Percentiles rank a stretch among this genome's conserved stretches.
These are phyloP conservation scores for Enhydra lutris DNA, from an alignment of 2,113 vertebrate species.

Conservation along the genomic window DNA sequence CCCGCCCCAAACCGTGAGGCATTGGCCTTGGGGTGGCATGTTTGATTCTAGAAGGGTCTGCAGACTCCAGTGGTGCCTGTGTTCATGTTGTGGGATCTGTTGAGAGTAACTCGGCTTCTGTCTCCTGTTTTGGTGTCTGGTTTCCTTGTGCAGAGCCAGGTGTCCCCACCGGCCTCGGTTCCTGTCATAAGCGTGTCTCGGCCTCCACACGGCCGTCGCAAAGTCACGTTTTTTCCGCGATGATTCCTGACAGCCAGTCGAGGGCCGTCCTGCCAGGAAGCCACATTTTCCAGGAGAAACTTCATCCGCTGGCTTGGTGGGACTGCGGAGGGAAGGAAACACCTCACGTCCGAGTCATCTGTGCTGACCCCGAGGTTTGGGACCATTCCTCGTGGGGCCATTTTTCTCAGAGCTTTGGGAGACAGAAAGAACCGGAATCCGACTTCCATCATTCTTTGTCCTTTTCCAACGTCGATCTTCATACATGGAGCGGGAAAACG, in stretches of 20 bases:
- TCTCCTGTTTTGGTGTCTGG: not conserved
- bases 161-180: not conserved
- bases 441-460: not conserved
- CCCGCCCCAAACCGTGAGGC: no score
- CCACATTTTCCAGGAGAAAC: no score
- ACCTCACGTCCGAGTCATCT: accelerated
- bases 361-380: accelerated
- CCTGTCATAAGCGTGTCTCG: accelerated
- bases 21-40: accelerated
- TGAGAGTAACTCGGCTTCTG: not conserved
- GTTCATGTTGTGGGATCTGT: not conserved
- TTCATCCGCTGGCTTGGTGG: accelerated
- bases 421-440: no score
- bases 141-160: not conserved
- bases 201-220: not conserved
- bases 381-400: accelerated
- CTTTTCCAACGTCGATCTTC: not conserved
- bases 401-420: not conserved
- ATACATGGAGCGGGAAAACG: not conserved
- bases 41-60: not conserved
- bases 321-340: no score
- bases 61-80: not conserved
- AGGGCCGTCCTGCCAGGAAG: not conserved
- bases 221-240: not conserved
- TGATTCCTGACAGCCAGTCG: not conserved